These are phyloP conservation scores for Syngnathus typhle DNA, from an alignment of 2,113 vertebrate genomes.

Conservation along the genomic window DNA sequence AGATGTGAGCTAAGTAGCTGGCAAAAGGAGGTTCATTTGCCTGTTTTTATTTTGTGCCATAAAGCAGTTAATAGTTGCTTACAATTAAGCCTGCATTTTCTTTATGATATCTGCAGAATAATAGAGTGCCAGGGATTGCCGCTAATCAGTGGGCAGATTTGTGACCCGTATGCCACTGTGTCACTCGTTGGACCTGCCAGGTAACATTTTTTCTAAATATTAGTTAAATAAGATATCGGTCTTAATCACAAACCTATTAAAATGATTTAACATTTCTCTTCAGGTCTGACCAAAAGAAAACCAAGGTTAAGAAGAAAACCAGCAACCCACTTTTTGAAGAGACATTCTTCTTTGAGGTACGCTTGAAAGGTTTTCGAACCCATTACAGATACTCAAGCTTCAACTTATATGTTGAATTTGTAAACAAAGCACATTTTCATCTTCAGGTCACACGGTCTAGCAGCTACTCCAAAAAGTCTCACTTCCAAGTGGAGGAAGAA, in stretches of 20 bases:
- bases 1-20: neutral
- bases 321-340: slow-evolving; percentile 96
- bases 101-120: slow-evolving; percentile 71
- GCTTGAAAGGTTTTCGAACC: neutral
- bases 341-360: slow-evolving; percentile 95
- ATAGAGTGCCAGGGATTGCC: slow-evolving; percentile 93
- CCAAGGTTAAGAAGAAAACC: slow-evolving; percentile 99
- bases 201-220: slow-evolving; percentile 62
- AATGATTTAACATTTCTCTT: slow-evolving; percentile 22
- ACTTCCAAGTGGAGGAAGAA: slow-evolving; percentile 96
- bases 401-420: neutral
- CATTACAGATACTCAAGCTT: neutral
- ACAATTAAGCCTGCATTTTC: slow-evolving; percentile 9
- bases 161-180: slow-evolving; percentile 92
- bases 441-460: slow-evolving; percentile 87
- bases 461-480: slow-evolving; percentile 91
- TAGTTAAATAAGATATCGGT: too few relatives aligned
- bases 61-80: neutral
- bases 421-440: slow-evolving; percentile 3
- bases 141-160: slow-evolving; percentile 91
- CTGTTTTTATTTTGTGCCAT: too few relatives aligned
- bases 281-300: slow-evolving; percentile 98
- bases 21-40: neutral
- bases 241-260: too few relatives aligned
- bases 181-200: slow-evolving; percentile 91